These are phyloP conservation scores for Discoglossus pictus DNA, from an alignment of 2,797 vertebrate species.

Conservation along the genomic window DNA sequence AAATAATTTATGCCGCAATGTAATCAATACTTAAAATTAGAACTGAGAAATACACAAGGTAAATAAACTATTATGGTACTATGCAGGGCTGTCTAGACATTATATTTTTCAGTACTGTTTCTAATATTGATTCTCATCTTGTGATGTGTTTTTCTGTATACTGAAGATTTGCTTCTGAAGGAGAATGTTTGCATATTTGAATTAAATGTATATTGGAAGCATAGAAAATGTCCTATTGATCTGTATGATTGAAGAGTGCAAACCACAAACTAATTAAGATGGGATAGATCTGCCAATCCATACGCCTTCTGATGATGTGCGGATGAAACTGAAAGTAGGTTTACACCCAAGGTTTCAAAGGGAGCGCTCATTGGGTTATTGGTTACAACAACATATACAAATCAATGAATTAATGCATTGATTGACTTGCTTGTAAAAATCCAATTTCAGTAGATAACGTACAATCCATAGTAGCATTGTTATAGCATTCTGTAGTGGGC, in stretches of 20 bases:
- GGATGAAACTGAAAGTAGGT: constrained; percentile 2
- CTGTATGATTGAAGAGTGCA: background rate
- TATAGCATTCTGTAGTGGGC: too few species aligned
- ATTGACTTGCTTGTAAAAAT: background rate
- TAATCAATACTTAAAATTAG: too few species aligned
- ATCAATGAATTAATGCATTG: constrained; percentile 17
- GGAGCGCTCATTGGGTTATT: background rate
- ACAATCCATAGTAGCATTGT: too few species aligned
- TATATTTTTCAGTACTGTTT: background rate
- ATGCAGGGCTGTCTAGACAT: too few species aligned
- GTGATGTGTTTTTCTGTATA: background rate
- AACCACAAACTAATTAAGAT: constrained; percentile 27
- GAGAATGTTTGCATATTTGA: constrained; percentile 4
- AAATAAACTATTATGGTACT: too few species aligned
- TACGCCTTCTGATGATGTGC: constrained; percentile 3
- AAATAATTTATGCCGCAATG: too few species aligned
- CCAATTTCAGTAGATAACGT: background rate
- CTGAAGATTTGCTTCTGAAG: background rate
- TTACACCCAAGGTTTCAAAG: background rate
- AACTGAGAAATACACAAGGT: too few species aligned
- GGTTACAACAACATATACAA: background rate
- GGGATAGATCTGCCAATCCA: constrained; percentile 21
- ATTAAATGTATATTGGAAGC: constrained; percentile 21
- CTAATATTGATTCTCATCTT: background rate
- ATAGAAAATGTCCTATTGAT: constrained; percentile 18